Evolutionary conservation across 2,797 vertebrate species (phyloP), one percentile per base, ranked within the genome.

Genomic region (Brachymystax lenok): DNA sequence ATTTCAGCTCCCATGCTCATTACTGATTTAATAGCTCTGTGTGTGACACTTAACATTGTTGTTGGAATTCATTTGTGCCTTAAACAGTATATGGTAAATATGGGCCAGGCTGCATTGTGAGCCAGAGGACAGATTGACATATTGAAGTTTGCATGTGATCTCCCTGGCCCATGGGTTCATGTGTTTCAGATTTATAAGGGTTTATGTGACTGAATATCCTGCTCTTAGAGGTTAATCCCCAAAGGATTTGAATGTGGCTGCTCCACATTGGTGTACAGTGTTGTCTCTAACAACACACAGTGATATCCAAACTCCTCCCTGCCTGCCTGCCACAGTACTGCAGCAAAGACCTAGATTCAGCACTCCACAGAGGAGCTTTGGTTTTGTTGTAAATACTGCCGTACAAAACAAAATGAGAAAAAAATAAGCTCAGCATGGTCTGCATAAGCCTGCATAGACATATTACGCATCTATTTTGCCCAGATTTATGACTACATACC

Each of bases 201-300:
- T 91, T 93, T 54, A 61, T 40, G 28, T 82, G 78, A 85, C 85
- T 74, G 84, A 82, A 88, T 90, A 91, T 90, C 85, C 85, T 75
- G 80, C 87, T 88, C 83, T 92, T 76, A 82, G 85, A 88, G 83
- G 83, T 89, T 93, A 90, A 93, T 92, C 89, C 88, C 40, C 1
- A 0, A 30, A 82, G 86, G 90, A 91, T 92, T 90, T 91, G 75
- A 87, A 70, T 71, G 40, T 46, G 54, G 69, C 78, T 35, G 67
- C 79, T 27, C 40, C 8, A 68, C 71, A 67, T 75, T 64, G 52
- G 52, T 64, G 28, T 67, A 54, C 52, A 17, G 40, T 52, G 66
- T 7, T 71, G 16, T 14, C 2, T 28, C 50, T 59, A 33, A 64
- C 13, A 56, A 73, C 6, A 40, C 19, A 61, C 1, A 33, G 52